A percentile compares a stretch with the other conserved stretches of the same genome.
phyloP scores from a whole-genome alignment of 1,140 invertebrate species.

The Temnothorax longispinosus region DNA sequence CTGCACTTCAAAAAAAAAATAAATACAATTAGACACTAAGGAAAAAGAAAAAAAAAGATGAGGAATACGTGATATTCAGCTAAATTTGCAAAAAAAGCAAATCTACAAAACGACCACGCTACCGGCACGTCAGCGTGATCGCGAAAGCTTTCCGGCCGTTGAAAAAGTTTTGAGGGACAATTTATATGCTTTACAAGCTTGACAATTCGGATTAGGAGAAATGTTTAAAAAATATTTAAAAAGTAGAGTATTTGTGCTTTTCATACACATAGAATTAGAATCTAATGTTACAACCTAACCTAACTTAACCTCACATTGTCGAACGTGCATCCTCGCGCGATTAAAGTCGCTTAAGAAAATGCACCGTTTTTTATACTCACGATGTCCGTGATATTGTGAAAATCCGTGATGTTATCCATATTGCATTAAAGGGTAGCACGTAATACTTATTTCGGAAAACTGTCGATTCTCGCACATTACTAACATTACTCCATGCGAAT shows the following conservation, averaged over 20 bases:
- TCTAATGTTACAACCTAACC: not conserved
- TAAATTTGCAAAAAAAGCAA: not conserved
- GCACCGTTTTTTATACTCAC: not conserved
- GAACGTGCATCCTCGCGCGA: too few relatives aligned
- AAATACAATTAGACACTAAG: not conserved
- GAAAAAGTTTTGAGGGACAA: not conserved
- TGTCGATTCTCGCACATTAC: not conserved
- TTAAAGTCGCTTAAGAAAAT: not conserved
- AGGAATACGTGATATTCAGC: not conserved
- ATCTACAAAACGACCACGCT: not conserved
- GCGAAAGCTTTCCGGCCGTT: not conserved
- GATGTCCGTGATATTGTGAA: not conserved
- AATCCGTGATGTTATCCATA: constrained; percentile 2
- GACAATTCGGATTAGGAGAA: too few relatives aligned
- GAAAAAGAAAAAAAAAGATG: not conserved
- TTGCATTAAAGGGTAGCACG: not conserved
- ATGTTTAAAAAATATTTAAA: not conserved
- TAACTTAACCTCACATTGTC: not conserved
- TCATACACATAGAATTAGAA: not conserved
- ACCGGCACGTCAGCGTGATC: not conserved
- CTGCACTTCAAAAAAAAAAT: not conserved
- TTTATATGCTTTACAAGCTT: not conserved
- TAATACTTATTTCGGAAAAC: constrained; percentile 9
- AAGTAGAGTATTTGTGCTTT: not conserved
- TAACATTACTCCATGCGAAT: not conserved